phyloP scores from a whole-genome alignment of 2,888 invertebrate species.

The Rhamnusium bicolor region DNA sequence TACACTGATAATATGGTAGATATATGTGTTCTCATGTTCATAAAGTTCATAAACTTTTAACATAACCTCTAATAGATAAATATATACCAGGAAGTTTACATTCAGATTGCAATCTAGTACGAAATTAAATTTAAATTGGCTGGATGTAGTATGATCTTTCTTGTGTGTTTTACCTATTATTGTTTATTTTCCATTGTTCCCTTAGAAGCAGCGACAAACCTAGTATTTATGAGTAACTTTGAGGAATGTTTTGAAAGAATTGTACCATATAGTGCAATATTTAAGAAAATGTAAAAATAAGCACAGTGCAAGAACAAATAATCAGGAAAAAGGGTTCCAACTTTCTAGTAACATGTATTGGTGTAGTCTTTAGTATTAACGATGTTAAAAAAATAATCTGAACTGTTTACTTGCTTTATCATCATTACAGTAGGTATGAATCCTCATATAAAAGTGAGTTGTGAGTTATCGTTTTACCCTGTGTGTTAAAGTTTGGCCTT shows the following conservation, averaged over 20 bases:
- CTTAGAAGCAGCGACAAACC: background rate
- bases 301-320: too few relatives aligned
- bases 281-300: too few relatives aligned
- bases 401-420: too few relatives aligned
- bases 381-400: too few relatives aligned
- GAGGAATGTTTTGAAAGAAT: background rate
- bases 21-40: background rate
- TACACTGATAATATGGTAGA: background rate
- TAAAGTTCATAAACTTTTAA: background rate
- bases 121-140: slow-evolving; percentile 31
- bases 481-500: too few relatives aligned
- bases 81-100: slow-evolving; percentile 20
- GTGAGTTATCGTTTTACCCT: too few relatives aligned
- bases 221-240: background rate
- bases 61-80: slow-evolving; percentile 7
- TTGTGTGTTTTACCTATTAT: slow-evolving; percentile 11
- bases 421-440: too few relatives aligned
- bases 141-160: background rate
- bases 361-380: too few relatives aligned
- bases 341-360: too few relatives aligned
- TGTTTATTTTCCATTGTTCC: slow-evolving; percentile 7
- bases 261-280: too few relatives aligned
- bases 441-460: too few relatives aligned
- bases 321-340: too few relatives aligned
- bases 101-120: background rate